phyloP scores from a whole-genome alignment of 2,888 invertebrate species.

The Catocala sponsa region DNA sequence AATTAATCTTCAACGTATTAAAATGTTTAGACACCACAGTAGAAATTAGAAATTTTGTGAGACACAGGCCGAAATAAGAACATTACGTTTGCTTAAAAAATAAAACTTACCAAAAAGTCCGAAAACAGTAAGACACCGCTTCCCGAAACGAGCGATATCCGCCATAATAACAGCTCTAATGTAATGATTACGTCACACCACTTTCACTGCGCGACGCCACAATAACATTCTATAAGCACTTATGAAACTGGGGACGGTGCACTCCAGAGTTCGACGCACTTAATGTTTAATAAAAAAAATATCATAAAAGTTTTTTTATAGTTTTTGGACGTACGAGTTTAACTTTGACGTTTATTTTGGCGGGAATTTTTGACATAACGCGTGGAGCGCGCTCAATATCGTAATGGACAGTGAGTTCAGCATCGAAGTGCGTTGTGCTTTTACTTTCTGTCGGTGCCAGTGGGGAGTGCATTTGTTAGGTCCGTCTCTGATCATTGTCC shows the following conservation, averaged over 20 bases:
- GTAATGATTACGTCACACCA: conserved; percentile 83
- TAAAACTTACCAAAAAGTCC: conserved; percentile 67
- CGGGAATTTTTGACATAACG: conserved; percentile 67
- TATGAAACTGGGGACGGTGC: conserved; percentile 75
- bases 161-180: conserved; percentile 81
- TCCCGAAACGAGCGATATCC: conserved; percentile 77
- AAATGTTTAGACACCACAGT: too few relatives aligned
- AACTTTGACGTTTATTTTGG: conserved; percentile 65
- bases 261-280: conserved; percentile 80
- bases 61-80: background rate
- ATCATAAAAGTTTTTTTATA: conserved; percentile 50
- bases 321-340: conserved; percentile 51
- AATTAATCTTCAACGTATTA: too few relatives aligned
- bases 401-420: conserved; percentile 75
- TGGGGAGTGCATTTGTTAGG: conserved; percentile 71
- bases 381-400: conserved; percentile 81
- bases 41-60: conserved; percentile 8
- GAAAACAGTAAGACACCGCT: conserved; percentile 75
- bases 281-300: conserved; percentile 47
- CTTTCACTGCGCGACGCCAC: conserved; percentile 80
- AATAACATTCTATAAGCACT: conserved; percentile 76
- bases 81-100: background rate
- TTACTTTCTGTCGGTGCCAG: conserved; percentile 81
- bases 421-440: conserved; percentile 72
- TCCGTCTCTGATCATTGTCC: conserved; percentile 58